These are phyloP conservation scores for Triplophysa siluroides DNA, from an alignment of 2,113 vertebrate genomes.

Conservation along the genomic window DNA sequence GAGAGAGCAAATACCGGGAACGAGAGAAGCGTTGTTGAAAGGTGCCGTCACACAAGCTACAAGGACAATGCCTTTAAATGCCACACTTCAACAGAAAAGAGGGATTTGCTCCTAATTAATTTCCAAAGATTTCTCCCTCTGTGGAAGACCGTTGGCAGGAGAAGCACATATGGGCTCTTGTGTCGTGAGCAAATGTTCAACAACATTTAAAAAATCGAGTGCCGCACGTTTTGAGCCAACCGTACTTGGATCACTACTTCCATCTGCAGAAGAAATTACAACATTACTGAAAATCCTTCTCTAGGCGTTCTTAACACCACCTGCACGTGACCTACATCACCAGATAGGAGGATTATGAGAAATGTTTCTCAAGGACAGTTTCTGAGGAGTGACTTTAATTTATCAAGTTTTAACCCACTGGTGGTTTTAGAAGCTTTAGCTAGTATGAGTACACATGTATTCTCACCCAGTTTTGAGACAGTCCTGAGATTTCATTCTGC, in stretches of 20 bases:
- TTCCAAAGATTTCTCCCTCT: conserved; percentile 68
- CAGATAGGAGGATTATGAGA: conserved; percentile 39
- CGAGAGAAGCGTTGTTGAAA: conserved; percentile 63
- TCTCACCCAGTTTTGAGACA: not conserved
- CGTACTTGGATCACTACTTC: conserved; percentile 44
- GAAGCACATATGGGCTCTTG: conserved; percentile 60
- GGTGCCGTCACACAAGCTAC: conserved; percentile 68
- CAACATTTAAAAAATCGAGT: conserved; percentile 69
- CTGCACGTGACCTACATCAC: conserved; percentile 39
- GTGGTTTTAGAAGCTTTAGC: conserved; percentile 15
- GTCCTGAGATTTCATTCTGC: not conserved
- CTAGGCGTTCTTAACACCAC: conserved; percentile 30
- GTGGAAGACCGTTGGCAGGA: conserved; percentile 64
- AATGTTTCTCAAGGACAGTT: conserved; percentile 44
- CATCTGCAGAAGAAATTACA: conserved; percentile 32
- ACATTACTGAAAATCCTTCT: conserved; percentile 34
- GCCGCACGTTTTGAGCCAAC: conserved; percentile 49
- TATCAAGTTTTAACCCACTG: conserved; percentile 17
- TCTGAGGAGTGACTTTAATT: conserved; percentile 15
- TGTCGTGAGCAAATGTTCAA: conserved; percentile 65
- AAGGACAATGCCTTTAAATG: conserved; percentile 76
- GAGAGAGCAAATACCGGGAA: not conserved
- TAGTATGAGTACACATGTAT: not conserved
- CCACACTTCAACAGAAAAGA: conserved; percentile 74
- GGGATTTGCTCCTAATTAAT: conserved; percentile 79